These are phyloP conservation scores for Agonopterix heracliana DNA, from an alignment of 2,888 invertebrate species.

Conservation along the genomic window DNA sequence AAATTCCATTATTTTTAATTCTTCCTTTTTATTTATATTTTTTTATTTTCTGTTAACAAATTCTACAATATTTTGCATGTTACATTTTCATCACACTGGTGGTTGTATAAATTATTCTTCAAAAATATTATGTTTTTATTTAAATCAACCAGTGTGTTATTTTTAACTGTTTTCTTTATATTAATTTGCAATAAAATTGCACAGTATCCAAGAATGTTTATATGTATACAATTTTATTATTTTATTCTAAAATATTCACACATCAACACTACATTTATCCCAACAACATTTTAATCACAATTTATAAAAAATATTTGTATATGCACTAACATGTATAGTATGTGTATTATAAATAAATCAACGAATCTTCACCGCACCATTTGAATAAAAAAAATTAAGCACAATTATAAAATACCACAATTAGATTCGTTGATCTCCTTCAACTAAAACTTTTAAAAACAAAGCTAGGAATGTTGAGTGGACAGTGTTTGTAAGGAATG, in stretches of 20 bases:
- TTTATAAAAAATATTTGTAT: slow-evolving; percentile 18
- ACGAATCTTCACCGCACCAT: slow-evolving; percentile 27
- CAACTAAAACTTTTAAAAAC: slow-evolving; percentile 20
- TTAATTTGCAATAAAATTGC: slow-evolving; percentile 38
- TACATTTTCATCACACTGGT: slow-evolving; percentile 5
- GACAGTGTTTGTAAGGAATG: slow-evolving; percentile 48
- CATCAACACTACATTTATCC: slow-evolving; percentile 44
- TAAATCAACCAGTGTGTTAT: slow-evolving; percentile 8
- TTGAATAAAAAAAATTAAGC: background rate
- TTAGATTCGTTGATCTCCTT: slow-evolving; percentile 38
- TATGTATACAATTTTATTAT: slow-evolving; percentile 26
- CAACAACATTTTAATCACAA: slow-evolving; percentile 17
- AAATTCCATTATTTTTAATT: slow-evolving; percentile 31
- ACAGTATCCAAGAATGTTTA: slow-evolving; percentile 26
- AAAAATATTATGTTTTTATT: background rate
- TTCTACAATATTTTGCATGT: slow-evolving; percentile 23
- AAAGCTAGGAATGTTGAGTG: slow-evolving; percentile 69
- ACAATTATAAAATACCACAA: background rate
- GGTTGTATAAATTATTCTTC: slow-evolving; percentile 3
- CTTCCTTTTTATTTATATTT: slow-evolving; percentile 23
- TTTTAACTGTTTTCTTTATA: slow-evolving; percentile 25
- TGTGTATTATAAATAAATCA: slow-evolving; percentile 19
- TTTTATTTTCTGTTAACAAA: slow-evolving; percentile 23
- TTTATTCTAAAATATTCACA: slow-evolving; percentile 32
- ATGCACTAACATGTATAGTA: slow-evolving; percentile 33